A percentile compares a stretch with the other conserved stretches of the same genome.
Conservation (phyloP, 2,113 vertebrate genomes). For the Leucoraja erinaceus region DNA sequence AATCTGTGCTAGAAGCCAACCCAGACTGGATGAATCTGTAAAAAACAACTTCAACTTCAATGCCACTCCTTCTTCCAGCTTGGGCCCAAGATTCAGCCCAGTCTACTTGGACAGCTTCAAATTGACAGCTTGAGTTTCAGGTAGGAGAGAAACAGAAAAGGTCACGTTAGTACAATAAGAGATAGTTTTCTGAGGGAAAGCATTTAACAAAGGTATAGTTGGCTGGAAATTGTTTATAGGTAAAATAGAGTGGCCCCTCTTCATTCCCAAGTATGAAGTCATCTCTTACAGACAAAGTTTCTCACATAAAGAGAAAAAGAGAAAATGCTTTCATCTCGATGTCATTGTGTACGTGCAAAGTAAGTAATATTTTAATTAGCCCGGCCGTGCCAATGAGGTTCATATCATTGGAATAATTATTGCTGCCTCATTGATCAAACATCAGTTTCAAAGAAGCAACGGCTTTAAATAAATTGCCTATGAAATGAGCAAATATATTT, state of each 20-base stretch:
- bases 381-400: not conserved
- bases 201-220: constrained; percentile 3
- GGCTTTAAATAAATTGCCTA: not conserved
- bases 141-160: not conserved
- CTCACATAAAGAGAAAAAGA: not conserved
- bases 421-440: constrained; percentile 7
- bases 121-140: not conserved
- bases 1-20: not conserved
- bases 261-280: not conserved
- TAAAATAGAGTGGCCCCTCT: not conserved
- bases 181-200: not conserved
- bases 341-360: not conserved
- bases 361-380: not conserved
- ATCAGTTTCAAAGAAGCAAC: not conserved
- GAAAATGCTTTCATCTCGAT: not conserved
- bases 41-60: not conserved
- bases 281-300: too few relatives aligned
- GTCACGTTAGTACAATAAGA: not conserved
- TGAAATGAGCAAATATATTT: constrained; percentile 33
- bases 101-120: not conserved
- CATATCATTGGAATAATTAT: not conserved
- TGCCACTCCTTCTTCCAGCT: not conserved
- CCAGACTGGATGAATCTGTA: not conserved
- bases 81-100: not conserved
- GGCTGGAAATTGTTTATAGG: not conserved